phyloP scores from a whole-genome alignment of 1,140 invertebrate species.

The Varroa destructor region DNA sequence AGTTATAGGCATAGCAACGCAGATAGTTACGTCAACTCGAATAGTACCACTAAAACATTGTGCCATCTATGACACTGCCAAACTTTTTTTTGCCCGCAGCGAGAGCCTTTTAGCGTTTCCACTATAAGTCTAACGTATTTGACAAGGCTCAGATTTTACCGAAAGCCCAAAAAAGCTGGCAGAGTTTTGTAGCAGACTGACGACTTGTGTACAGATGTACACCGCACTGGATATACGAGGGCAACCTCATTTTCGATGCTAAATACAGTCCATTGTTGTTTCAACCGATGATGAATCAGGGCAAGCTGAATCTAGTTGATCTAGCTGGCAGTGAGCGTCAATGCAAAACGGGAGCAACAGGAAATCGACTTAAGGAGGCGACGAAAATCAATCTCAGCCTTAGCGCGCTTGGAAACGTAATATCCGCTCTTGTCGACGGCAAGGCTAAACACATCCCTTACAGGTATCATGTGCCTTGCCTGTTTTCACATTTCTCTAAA shows the following conservation, averaged over 20 bases:
- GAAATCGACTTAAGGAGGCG: constrained; percentile 76
- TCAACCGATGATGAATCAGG: constrained; percentile 37
- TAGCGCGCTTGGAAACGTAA: constrained; percentile 83
- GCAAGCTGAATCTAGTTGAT: constrained; percentile 79
- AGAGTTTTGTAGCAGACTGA: constrained; percentile 31
- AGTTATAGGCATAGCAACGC: too few species aligned
- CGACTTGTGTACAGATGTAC: constrained; percentile 44
- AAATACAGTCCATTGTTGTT: constrained; percentile 34
- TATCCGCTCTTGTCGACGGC: constrained; percentile 75
- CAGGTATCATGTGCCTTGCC: constrained; percentile 38
- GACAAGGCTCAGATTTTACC: too few species aligned
- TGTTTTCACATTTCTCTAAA: neutral
- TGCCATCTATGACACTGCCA: too few species aligned
- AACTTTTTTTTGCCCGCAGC: too few species aligned
- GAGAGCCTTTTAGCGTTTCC: too few species aligned
- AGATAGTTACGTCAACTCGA: too few species aligned
- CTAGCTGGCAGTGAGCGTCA: constrained; percentile 76
- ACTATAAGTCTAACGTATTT: too few species aligned
- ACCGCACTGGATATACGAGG: too few species aligned
- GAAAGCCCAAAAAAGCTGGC: too few species aligned
- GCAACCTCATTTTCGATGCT: too few species aligned
- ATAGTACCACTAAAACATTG: too few species aligned
- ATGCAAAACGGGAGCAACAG: constrained; percentile 66
- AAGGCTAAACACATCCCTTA: constrained; percentile 84
- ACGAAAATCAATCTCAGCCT: constrained; percentile 90